Base-by-base conservation (phyloP, 2,797 vertebrate genomes). In the Sebastes kiyomatsui region DNA sequence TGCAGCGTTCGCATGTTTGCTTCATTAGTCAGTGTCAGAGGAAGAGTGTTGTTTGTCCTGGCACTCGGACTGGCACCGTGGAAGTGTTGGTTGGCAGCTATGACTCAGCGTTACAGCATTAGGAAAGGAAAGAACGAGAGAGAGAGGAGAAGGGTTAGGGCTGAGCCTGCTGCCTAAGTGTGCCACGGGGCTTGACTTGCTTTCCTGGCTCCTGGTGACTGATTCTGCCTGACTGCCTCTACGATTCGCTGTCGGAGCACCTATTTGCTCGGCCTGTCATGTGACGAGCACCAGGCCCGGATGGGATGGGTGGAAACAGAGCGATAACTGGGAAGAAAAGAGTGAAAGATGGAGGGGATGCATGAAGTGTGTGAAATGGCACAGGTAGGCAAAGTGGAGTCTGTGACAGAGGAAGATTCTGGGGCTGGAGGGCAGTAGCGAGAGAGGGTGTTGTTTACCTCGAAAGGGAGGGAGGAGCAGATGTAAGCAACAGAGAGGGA, bases 31-130 rank as follows among this genome's bases (percentile, higher is more conserved):
- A 87, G 90, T 91, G 86, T 93, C 88, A 87, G 82, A 84, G 88
- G 85, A 92, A 93, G 86, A 92, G 90, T 88, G 89, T 90, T 93
- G 93, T 94, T 94, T 94, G 93, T 94, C 92, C 93, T 94, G 92
- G 86, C 91, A 90, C 91, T 91, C 23, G 70, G 91, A 91, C 90
- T 93, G 90, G 90, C 91, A 94, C 86, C 22, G 80, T 86, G 87
- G 82, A 90, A 94, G 93, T 94, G 93, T 95, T 92, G 93, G 91
- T 94, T 94, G 93, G 92, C 93, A 94, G 92, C 93, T 94, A 95
- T 96, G 95, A 96, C 94, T 95, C 94, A 96, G 94, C 94, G 85
- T 91, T 91, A 92, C 91, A 91, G 91, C 90, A 88, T 89, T 85
- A 91, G 88, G 56, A 74, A 88, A 90, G 79, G 75, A 89, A 90